Conservation (phyloP, 2,797 vertebrate species). For the Xenops minutus region DNA sequence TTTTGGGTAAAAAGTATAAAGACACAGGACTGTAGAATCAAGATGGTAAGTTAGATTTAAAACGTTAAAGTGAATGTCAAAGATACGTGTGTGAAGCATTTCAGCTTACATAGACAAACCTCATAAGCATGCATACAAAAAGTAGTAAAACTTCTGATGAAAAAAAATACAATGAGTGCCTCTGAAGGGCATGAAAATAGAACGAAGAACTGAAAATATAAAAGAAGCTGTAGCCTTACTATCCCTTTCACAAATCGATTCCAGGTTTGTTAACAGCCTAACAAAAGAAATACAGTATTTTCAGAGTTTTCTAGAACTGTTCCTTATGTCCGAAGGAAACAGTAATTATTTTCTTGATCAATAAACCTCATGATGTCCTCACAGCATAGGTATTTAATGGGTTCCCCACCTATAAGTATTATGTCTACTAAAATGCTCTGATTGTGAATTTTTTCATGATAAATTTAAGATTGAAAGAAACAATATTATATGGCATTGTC, state of each 20-base stretch:
- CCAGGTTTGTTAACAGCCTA: neutral
- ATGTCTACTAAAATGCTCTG: neutral
- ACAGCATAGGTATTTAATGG: neutral
- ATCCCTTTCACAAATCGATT: conserved; percentile 20
- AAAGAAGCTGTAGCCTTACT: neutral
- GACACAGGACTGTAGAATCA: neutral
- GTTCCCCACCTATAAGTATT: neutral
- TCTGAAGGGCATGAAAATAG: neutral
- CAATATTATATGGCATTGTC: conserved; percentile 35
- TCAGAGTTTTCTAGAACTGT: neutral
- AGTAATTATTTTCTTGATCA: neutral
- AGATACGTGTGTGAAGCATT: neutral
- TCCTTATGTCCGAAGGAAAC: neutral
- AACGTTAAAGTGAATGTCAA: neutral
- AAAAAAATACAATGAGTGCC: neutral
- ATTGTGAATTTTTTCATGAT: neutral
- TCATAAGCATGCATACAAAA: neutral
- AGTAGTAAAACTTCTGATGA: neutral
- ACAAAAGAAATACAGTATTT: neutral
- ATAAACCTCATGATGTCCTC: neutral
- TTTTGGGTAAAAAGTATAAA: neutral
- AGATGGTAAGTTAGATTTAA: neutral
- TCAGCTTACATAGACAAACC: neutral
- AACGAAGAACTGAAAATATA: neutral
- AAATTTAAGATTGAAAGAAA: conserved; percentile 48